A percentile compares a stretch with the other conserved stretches of the same genome.
These are phyloP conservation scores for Anisognathus igniventris DNA, from an alignment of 2,797 vertebrate species.

Conservation along the genomic window DNA sequence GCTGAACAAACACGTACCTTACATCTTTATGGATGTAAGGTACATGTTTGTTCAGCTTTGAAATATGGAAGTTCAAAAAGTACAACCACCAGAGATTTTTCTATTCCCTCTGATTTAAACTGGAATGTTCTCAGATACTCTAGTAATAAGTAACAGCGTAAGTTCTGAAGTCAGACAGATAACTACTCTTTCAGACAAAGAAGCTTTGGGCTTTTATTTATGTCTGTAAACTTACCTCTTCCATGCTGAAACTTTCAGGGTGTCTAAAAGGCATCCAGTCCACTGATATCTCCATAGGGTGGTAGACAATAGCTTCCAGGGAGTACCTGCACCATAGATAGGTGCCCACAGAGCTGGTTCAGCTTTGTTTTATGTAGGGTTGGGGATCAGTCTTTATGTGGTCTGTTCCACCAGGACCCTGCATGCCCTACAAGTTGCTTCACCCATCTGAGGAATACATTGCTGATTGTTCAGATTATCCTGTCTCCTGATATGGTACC, in stretches of 20 bases:
- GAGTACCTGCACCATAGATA: background rate
- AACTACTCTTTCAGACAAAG: background rate
- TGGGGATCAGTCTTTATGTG: background rate
- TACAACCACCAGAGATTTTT: background rate
- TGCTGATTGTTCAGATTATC: background rate
- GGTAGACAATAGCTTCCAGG: background rate
- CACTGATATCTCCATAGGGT: background rate
- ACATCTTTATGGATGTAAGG: background rate
- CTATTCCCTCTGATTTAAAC: background rate
- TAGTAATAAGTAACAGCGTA: background rate
- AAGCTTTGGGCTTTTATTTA: background rate
- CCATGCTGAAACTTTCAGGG: background rate
- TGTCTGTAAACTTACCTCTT: background rate
- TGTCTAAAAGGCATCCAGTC: background rate
- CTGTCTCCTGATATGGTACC: background rate
- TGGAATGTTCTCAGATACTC: background rate
- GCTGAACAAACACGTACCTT: too few species aligned
- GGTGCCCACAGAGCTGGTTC: background rate
- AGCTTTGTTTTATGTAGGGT: background rate
- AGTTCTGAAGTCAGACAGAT: background rate
- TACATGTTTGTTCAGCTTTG: background rate
- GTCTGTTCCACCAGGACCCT: background rate
- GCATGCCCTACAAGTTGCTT: background rate
- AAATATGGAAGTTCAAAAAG: background rate
- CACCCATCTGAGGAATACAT: background rate